Evolutionary conservation across 2,113 vertebrate genomes (phyloP).

Genomic region (Malurus cyaneus): DNA sequence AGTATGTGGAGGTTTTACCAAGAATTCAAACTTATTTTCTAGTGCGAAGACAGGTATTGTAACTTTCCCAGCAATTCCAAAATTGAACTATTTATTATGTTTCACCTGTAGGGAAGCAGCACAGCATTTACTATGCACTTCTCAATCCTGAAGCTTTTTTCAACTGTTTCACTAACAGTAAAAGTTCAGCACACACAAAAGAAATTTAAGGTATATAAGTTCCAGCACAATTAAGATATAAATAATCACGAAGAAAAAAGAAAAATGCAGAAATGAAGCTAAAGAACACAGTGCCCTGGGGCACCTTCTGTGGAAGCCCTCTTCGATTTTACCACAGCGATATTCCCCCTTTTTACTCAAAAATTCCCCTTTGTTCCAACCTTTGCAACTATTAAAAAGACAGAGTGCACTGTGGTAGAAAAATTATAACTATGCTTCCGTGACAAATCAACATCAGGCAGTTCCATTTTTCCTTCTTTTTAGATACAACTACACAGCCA

Average conservation of each 20-base stretch:
- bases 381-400: neutral
- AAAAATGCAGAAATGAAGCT: neutral
- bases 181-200: neutral
- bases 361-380: neutral
- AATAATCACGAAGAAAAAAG: neutral
- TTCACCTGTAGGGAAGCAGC: neutral
- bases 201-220: neutral
- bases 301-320: neutral
- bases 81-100: neutral
- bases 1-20: neutral
- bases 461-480: neutral
- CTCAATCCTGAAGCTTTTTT: neutral
- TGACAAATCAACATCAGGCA: neutral
- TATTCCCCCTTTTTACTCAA: neutral
- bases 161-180: neutral
- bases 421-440: neutral
- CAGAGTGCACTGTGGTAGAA: neutral
- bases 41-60: neutral
- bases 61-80: neutral
- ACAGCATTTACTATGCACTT: neutral
- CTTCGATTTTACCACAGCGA: neutral
- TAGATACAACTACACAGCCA: neutral
- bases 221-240: neutral
- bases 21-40: neutral
- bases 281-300: neutral